Base-by-base conservation (phyloP, 2,888 invertebrate species). In the Amblyjoppa fuscipennis region DNA sequence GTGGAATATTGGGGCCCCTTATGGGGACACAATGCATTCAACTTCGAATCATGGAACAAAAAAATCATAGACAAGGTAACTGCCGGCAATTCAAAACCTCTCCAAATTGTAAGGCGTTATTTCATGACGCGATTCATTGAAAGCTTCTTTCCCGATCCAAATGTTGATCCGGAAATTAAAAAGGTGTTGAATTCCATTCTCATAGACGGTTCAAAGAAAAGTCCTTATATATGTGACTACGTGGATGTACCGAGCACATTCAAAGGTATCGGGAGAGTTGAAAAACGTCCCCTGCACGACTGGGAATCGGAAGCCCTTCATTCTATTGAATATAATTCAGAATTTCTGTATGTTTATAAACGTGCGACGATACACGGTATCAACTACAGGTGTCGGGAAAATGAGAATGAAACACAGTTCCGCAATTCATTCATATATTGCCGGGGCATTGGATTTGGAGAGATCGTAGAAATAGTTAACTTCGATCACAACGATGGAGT, bases 381-480 rank as follows among this genome's bases (percentile, higher is more conserved):
- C 25, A 25, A 59, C 11, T 59, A 3, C 25, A 59, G 59, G 59
- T 59, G 25, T 25, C 59, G 59, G 13, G 25, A 3, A 25, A 11
- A 59, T 25, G 28, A 59, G 11, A 25, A 59, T 11, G 28, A 59
- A 25, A 59, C 25, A 4, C 59, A 28, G 6, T 59, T 59, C 25
- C 25, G 59, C 28, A 59, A 59, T 59, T 25, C 20, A 59, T 59
- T 7, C 28, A 11, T 59, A 6, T 59, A 59, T 59, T 59, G 59
- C 25, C 59, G 25, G 6, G 25, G 25, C 11, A 59, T 59, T 28
- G 68, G 69, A 34, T 56, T 70, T 31, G 51, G 53, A 25, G 69
- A 66, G 51, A 77, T 77, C 45, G 16, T 77, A 25, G 28, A 68
- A 28, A 77, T 66, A 38, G 66, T 77, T 6, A 16, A 20, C 41